Conservation (phyloP, 1,140 invertebrate species). For the Coelopa frigida region DNA sequence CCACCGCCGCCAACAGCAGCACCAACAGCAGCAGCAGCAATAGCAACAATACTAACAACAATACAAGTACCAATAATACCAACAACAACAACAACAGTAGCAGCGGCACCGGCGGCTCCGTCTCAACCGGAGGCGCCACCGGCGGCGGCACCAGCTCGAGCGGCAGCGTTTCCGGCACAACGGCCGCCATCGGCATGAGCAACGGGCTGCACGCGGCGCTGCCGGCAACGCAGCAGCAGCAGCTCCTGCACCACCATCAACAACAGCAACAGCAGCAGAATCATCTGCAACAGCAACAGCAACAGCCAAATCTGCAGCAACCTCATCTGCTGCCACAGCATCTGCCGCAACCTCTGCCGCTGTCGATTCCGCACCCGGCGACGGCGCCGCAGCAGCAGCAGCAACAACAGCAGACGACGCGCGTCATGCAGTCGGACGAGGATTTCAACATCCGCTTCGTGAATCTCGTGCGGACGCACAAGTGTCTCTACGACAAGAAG, state of each 20-base stretch:
- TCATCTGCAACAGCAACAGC: conserved; percentile 11
- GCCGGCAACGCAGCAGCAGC: conserved; percentile 5
- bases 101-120: too few relatives aligned
- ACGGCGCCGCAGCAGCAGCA: background rate
- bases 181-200: too few relatives aligned
- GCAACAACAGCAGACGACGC: conserved; percentile 16
- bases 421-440: conserved; percentile 42
- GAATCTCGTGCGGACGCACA: conserved; percentile 38
- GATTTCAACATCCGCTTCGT: conserved; percentile 45
- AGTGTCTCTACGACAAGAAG: conserved; percentile 42
- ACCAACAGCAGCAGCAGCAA: too few relatives aligned
- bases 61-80: too few relatives aligned
- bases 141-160: background rate
- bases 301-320: conserved; percentile 1
- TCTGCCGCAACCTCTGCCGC: background rate
- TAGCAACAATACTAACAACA: too few relatives aligned
- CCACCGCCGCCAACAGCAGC: too few relatives aligned
- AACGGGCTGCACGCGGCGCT: too few relatives aligned
- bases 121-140: too few relatives aligned
- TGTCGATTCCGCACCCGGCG: background rate
- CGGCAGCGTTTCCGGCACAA: too few relatives aligned
- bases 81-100: conserved; percentile 12
- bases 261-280: conserved; percentile 7
- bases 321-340: background rate
- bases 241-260: conserved; percentile 1